phyloP scores from a whole-genome alignment of 2,888 invertebrate genomes.

The Diarsia dahlii region DNA sequence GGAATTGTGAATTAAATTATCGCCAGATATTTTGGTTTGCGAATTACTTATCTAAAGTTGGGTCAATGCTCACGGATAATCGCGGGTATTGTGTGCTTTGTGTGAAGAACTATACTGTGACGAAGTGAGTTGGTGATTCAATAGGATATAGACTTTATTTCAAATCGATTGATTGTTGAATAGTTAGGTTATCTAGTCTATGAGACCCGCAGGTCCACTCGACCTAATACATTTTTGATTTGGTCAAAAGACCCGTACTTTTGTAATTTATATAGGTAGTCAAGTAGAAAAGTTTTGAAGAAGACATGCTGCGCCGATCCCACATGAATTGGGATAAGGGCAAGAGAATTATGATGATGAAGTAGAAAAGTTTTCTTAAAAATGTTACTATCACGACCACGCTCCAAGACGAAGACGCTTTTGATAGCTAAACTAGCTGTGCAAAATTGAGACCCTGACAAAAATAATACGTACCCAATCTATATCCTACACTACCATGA shows the following conservation, averaged over 20 bases:
- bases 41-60: conserved; percentile 63
- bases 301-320: no score
- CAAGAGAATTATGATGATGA: no score
- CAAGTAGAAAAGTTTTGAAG: no score
- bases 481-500: not conserved
- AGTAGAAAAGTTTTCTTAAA: no score
- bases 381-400: no score
- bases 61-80: conserved; percentile 64
- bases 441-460: not conserved
- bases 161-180: not conserved
- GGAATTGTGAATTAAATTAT: conserved; percentile 67
- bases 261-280: no score
- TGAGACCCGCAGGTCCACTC: no score
- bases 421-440: not conserved
- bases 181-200: not conserved
- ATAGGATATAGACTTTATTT: not conserved
- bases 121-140: conserved; percentile 2
- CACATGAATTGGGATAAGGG: no score
- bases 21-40: conserved; percentile 62
- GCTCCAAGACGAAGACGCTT: no score
- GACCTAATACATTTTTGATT: no score
- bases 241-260: no score
- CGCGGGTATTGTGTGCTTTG: conserved; percentile 32
- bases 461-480: not conserved
- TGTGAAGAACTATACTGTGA: conserved; percentile 7